Evolutionary conservation across 2,113 vertebrate species (phyloP).

Genomic region (Cromileptes altivelis): DNA sequence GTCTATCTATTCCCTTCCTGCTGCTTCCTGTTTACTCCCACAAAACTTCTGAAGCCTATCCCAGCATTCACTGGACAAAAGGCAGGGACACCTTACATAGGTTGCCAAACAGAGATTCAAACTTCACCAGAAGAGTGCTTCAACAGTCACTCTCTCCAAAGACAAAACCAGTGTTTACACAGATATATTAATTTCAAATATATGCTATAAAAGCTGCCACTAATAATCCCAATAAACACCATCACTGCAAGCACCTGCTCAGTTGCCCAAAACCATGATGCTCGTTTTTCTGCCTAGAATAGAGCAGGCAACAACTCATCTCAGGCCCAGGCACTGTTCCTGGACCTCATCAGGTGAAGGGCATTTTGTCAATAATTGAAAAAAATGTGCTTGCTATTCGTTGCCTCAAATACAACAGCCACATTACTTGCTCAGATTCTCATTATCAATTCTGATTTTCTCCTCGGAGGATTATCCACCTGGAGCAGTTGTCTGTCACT

Average conservation of each 20-base stretch:
- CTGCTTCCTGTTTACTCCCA: not conserved
- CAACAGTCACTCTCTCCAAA: not conserved
- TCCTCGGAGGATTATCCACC: conserved; percentile 60
- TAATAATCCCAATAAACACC: conserved; percentile 31
- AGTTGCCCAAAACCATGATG: not conserved
- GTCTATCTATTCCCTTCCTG: not conserved
- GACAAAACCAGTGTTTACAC: not conserved
- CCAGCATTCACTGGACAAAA: not conserved
- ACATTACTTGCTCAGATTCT: conserved; percentile 52
- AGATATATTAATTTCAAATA: conserved; percentile 5
- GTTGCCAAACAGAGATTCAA: not conserved
- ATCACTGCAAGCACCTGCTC: conserved; percentile 4
- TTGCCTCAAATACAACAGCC: conserved; percentile 50
- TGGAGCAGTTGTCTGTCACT: conserved; percentile 68
- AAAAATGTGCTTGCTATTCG: conserved; percentile 46
- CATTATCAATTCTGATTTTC: conserved; percentile 56
- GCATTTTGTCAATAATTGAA: conserved; percentile 56
- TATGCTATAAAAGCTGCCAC: not conserved
- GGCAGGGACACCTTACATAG: not conserved
- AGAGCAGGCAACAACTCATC: conserved; percentile 32
- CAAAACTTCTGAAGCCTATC: not conserved
- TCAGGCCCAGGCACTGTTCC: conserved; percentile 16
- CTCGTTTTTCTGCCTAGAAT: not conserved
- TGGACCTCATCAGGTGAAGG: conserved; percentile 39
- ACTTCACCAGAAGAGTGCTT: not conserved